Conservation (phyloP, 2,888 invertebrate genomes). For the Yponomeuta malinellus region DNA sequence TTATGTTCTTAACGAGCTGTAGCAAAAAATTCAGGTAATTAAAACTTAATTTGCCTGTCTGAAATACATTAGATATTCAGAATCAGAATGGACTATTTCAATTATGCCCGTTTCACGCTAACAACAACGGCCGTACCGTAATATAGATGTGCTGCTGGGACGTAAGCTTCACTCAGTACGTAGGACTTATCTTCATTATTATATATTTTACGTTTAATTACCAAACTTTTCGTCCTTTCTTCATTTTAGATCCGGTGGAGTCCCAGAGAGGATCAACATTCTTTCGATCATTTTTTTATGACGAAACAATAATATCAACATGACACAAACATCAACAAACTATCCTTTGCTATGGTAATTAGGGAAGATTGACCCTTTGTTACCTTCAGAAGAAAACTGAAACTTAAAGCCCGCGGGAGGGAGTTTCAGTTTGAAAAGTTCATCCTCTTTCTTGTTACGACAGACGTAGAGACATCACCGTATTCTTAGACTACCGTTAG, state of each 20-base stretch:
- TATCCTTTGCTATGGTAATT: too few species aligned
- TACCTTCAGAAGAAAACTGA: too few species aligned
- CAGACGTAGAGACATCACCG: neutral
- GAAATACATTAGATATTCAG: neutral
- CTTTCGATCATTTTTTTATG: too few species aligned
- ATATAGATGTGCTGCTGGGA: neutral
- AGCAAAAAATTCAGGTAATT: neutral
- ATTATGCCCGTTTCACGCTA: neutral
- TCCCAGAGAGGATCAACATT: too few species aligned
- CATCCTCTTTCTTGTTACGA: constrained; percentile 33
- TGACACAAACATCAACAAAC: too few species aligned
- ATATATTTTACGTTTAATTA: too few species aligned
- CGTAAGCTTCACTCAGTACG: neutral
- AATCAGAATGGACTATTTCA: neutral
- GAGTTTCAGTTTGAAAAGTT: constrained; percentile 48
- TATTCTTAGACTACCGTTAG: constrained; percentile 1
- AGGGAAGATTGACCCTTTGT: too few species aligned
- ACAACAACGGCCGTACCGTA: neutral
- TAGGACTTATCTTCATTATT: neutral
- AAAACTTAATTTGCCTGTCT: neutral
- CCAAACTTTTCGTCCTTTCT: too few species aligned
- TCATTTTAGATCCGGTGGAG: too few species aligned
- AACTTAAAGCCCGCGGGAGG: constrained; percentile 5
- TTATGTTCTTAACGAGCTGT: neutral
- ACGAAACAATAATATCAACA: too few species aligned